Evolutionary conservation across 37 sponge, comb jelly and placozoan species (phyloP), one percentile per base, ranked within the genome.

Genomic region (Diacarnus erythraeanus): DNA sequence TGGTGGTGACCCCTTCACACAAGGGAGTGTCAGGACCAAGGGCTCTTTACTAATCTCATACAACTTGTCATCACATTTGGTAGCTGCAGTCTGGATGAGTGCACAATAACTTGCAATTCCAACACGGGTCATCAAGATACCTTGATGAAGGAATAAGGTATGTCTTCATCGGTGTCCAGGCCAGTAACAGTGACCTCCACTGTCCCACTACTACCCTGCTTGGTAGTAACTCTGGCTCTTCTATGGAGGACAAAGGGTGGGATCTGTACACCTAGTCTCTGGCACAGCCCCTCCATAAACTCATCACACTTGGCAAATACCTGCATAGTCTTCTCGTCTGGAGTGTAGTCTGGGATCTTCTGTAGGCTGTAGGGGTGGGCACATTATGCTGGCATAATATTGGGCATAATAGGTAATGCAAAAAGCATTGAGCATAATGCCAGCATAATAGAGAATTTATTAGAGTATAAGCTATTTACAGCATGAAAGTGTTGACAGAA

Each of bases 241-340:
- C 94, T 81, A 34, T 88, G 64, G 41, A 93, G 79, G 35, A 73
- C 44, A 86, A 93, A 93, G 33, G 75, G 77, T 1, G 90, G 87
- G n/a, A 86, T 83, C 37, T 86, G 83, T 25, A 86, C 25, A 4
- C 47, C 54, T 30, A 93, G 80, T 31, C 82, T 41, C 83, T 76
- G 23, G 44, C 77, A 43, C 40, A 92, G 38, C 15, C 78, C 63
- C 29, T 37, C 37, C 95, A 94, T 94, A 65, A 91, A 87, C 30
- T 78, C 89, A 77, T 94, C 95, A 59, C 91, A 91, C 86, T 83
- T 87, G 57, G 81, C 81, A 63, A 92, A 90, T 9, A 94, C 81
- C 34, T 75, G 87, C 42, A 94, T 47, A 10, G 38, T 56, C 4
- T 78, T 77, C 3, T 33, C 65, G 44, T 41, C 57, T 15, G 44